phyloP scores from a whole-genome alignment of 2,797 vertebrate genomes.

The Anguilla obscura region DNA sequence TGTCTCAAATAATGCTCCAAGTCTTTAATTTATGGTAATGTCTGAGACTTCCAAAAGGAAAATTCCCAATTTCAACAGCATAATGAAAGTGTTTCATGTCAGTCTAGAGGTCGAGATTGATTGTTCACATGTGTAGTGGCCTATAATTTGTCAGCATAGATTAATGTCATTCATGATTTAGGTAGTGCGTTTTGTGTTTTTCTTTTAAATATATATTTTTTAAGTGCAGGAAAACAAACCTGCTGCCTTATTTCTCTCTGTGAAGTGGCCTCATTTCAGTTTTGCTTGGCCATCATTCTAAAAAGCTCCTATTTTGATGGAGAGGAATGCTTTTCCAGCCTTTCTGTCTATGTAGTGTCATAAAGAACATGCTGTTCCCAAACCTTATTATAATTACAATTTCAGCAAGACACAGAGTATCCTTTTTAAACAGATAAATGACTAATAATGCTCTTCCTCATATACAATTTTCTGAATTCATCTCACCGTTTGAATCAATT shows the following conservation, averaged over 20 bases:
- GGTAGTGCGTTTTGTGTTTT: background rate
- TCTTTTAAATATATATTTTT: background rate
- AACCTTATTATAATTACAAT: background rate
- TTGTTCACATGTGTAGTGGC: background rate
- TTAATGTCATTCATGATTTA: background rate
- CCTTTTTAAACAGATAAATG: background rate
- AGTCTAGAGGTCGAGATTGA: background rate
- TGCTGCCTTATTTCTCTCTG: background rate
- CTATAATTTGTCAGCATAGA: background rate
- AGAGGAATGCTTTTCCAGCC: background rate
- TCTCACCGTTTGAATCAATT: background rate
- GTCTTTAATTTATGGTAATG: background rate
- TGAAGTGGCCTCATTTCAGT: background rate
- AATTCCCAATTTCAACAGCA: background rate
- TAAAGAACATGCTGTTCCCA: background rate
- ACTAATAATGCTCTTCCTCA: background rate
- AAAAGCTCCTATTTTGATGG: background rate
- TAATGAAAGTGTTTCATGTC: slow-evolving; percentile 7
- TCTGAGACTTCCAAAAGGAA: background rate
- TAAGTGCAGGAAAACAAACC: background rate
- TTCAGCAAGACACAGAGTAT: background rate
- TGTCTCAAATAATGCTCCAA: background rate
- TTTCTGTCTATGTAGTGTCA: background rate
- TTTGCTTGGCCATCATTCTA: background rate
- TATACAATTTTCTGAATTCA: background rate